These are phyloP conservation scores for Pycnomerus fuliginosus DNA, from an alignment of 2,888 invertebrate genomes.

Conservation along the genomic window DNA sequence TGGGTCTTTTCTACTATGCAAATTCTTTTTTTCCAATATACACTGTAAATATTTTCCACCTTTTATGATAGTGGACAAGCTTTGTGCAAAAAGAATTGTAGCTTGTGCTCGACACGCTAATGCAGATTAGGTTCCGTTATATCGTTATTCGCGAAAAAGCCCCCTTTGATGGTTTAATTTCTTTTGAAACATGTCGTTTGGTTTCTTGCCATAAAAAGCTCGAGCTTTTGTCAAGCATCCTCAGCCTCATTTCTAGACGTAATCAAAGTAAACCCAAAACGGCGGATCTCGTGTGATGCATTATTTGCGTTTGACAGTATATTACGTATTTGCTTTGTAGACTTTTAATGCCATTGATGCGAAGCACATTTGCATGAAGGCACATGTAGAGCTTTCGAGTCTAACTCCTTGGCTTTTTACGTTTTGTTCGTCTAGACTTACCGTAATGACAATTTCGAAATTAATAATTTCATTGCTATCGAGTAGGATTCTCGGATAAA, in stretches of 20 bases:
- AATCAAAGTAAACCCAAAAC: constrained; percentile 30
- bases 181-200: constrained; percentile 5
- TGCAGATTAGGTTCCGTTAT: constrained; percentile 15
- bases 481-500: constrained; percentile 8
- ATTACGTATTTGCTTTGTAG: constrained; percentile 40
- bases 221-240: background rate
- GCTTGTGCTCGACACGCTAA: constrained; percentile 36
- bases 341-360: constrained; percentile 41
- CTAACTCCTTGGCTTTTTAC: constrained; percentile 52
- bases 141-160: constrained; percentile 7
- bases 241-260: constrained; percentile 11
- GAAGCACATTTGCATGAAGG: constrained; percentile 44
- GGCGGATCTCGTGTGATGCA: constrained; percentile 29
- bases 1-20: constrained; percentile 52
- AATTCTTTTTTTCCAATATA: constrained; percentile 50
- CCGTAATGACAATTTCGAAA: constrained; percentile 37
- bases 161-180: constrained; percentile 13
- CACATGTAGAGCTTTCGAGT: constrained; percentile 41
- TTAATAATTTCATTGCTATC: constrained; percentile 28
- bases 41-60: constrained; percentile 52
- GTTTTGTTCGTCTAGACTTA: constrained; percentile 56
- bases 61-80: constrained; percentile 46
- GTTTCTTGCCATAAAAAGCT: background rate
- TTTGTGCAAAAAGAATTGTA: constrained; percentile 42
- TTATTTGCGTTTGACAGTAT: constrained; percentile 39